phyloP scores from a whole-genome alignment of 35 echinoderm and acorn worm genomes.

The Stichopus chloronotus region DNA sequence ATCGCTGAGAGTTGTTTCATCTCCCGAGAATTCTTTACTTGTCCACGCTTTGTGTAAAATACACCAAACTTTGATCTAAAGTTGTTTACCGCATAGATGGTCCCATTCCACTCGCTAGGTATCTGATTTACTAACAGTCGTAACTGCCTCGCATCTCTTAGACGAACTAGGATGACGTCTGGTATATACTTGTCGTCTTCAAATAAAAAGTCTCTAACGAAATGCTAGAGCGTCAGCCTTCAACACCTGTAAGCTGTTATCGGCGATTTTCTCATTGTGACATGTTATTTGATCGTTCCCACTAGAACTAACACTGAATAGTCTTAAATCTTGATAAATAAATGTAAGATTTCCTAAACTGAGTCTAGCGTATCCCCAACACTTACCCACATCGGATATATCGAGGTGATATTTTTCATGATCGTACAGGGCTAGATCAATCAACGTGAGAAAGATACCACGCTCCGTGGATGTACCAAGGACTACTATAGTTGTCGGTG shows the following conservation, averaged over 20 bases:
- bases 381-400: conserved; percentile 14
- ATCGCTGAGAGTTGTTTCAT: background rate
- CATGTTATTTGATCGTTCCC: background rate
- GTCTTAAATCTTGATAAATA: conserved; percentile 43
- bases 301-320: background rate
- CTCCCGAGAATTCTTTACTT: background rate
- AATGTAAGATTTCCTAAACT: conserved; percentile 21
- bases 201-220: background rate
- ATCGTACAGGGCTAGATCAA: background rate
- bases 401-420: background rate
- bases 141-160: conserved; percentile 1
- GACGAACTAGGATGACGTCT: background rate
- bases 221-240: background rate
- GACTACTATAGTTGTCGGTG: background rate
- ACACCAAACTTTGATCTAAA: background rate
- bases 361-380: conserved; percentile 28
- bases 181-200: background rate
- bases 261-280: background rate
- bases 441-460: conserved; percentile 33
- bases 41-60: background rate
- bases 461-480: conserved; percentile 35
- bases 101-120: conserved; percentile 20
- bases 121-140: background rate
- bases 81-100: background rate
- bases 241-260: background rate